These are phyloP conservation scores for Psilopogon haemacephalus DNA, from an alignment of 2,113 vertebrate species.

Conservation along the genomic window DNA sequence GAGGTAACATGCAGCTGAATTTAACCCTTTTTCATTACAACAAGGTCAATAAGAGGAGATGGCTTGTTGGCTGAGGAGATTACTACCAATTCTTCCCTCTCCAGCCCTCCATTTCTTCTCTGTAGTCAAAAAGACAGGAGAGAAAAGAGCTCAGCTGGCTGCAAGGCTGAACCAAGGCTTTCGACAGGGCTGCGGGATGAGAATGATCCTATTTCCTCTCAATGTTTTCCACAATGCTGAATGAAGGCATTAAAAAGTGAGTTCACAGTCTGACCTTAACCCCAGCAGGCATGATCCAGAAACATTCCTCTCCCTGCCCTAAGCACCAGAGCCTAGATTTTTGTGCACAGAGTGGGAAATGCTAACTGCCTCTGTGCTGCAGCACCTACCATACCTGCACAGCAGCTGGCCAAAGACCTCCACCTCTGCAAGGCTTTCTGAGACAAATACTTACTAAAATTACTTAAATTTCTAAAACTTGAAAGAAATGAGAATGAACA, in stretches of 20 bases:
- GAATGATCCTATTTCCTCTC: neutral
- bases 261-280: neutral
- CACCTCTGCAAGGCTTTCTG: neutral
- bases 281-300: neutral
- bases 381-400: neutral
- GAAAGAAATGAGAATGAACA: neutral
- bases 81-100: neutral
- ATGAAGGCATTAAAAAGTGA: neutral
- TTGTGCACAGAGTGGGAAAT: rapidly evolving
- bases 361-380: rapidly evolving
- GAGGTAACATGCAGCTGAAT: neutral
- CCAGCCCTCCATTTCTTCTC: neutral
- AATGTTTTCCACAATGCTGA: neutral
- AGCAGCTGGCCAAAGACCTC: neutral
- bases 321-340: neutral
- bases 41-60: slow-evolving; percentile 15
- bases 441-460: neutral
- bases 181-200: neutral
- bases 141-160: neutral
- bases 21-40: neutral
- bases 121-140: neutral
- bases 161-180: neutral
- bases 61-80: neutral
- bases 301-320: neutral
- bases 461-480: neutral